Evolutionary conservation across 2,797 vertebrate genomes (phyloP).

Genomic region (Urocyon cinereoargenteus): DNA sequence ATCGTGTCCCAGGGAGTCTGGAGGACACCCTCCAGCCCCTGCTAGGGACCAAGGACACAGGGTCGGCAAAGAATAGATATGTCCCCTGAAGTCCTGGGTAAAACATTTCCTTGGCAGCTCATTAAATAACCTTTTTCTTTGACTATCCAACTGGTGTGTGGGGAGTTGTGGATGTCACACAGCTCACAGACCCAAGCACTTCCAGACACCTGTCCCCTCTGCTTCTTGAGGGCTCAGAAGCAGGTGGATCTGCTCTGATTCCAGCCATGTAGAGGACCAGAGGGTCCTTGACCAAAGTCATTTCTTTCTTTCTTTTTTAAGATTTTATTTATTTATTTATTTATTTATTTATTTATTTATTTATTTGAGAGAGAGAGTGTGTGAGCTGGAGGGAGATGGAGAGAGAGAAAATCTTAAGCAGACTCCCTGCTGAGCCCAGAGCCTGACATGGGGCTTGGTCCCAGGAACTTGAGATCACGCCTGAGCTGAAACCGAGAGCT

Average conservation of each 20-base stretch:
- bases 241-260: not conserved
- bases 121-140: not conserved
- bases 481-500: not conserved
- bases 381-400: no score
- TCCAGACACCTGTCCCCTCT: not conserved
- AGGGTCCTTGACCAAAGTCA: not conserved
- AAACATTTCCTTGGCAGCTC: not conserved
- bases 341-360: no score
- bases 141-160: not conserved
- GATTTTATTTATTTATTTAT: no score
- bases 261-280: no score
- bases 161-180: not conserved
- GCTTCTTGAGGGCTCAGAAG: not conserved
- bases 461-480: not conserved
- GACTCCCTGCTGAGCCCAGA: not conserved
- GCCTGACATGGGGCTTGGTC: not conserved
- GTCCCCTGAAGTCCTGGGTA: not conserved
- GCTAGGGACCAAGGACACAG: not conserved
- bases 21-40: accelerated
- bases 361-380: no score
- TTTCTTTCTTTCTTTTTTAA: no score
- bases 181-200: not conserved
- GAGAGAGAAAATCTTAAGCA: not conserved
- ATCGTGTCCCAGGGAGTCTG: not conserved
- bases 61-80: not conserved